Percentiles rank a stretch among this genome's conserved stretches.
These are phyloP conservation scores for Tridacna crocea DNA, from an alignment of 2,888 invertebrate genomes.

Conservation along the genomic window DNA sequence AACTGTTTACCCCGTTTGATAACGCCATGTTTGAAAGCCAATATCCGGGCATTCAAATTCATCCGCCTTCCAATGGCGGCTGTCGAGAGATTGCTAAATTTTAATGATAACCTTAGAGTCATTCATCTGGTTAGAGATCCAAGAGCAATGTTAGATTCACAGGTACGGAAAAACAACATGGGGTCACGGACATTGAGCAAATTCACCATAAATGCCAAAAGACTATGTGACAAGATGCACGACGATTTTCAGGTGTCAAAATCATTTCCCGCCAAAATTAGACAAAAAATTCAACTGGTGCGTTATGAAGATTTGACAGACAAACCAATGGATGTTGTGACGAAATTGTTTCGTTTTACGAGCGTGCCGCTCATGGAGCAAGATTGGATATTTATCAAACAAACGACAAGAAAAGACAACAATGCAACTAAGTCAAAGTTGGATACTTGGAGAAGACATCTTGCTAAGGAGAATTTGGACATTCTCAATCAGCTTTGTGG, in stretches of 20 bases:
- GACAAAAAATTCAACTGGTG: slow-evolving; percentile 26
- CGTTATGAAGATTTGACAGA: slow-evolving; percentile 51
- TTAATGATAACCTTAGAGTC: slow-evolving; percentile 34
- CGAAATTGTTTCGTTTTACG: slow-evolving; percentile 38
- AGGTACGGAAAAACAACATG: slow-evolving; percentile 49
- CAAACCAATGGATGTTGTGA: not conserved
- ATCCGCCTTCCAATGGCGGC: slow-evolving; percentile 52
- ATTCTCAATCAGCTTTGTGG: slow-evolving; percentile 30
- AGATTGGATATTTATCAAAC: slow-evolving; percentile 25
- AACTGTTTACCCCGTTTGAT: slow-evolving; percentile 41
- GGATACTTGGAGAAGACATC: slow-evolving; percentile 35
- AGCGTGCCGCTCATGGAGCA: slow-evolving; percentile 16
- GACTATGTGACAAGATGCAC: slow-evolving; percentile 42
- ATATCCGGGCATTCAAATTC: slow-evolving; percentile 35
- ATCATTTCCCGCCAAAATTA: slow-evolving; percentile 27
- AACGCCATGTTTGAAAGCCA: slow-evolving; percentile 29
- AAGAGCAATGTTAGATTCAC: slow-evolving; percentile 60
- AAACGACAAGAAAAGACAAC: slow-evolving; percentile 5
- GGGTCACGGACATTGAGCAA: slow-evolving; percentile 4
- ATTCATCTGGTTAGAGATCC: slow-evolving; percentile 58
- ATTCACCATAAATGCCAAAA: slow-evolving; percentile 18
- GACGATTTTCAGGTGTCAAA: slow-evolving; percentile 26
- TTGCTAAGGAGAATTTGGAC: slow-evolving; percentile 20
- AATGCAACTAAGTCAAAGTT: slow-evolving; percentile 8
- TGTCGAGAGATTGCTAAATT: slow-evolving; percentile 22